phyloP scores from a whole-genome alignment of 2,888 invertebrate species.

The Chrysopilus asiliformis region DNA sequence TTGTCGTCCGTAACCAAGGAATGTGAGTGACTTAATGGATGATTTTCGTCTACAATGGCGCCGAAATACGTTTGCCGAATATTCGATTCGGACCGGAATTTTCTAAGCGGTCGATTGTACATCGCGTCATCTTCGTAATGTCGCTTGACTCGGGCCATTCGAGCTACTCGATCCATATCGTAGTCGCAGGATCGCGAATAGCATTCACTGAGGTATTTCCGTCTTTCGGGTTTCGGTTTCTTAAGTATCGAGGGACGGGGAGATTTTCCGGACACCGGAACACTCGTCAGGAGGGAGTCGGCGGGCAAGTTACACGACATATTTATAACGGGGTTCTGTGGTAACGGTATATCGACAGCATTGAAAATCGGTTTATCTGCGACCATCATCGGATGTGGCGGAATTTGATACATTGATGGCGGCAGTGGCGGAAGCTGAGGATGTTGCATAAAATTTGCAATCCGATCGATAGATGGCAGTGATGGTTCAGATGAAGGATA shows the following conservation, averaged over 20 bases:
- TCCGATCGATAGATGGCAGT: constrained; percentile 31
- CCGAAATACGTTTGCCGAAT: constrained; percentile 34
- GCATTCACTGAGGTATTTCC: constrained; percentile 29
- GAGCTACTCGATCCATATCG: constrained; percentile 21
- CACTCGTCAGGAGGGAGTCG: constrained; percentile 6
- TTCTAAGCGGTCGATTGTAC: constrained; percentile 20
- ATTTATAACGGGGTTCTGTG: neutral
- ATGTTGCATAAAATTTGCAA: constrained; percentile 20
- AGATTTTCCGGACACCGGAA: constrained; percentile 4
- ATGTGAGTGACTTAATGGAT: constrained; percentile 35
- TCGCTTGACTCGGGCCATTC: neutral
- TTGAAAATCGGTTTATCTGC: constrained; percentile 26
- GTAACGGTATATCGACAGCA: constrained; percentile 22
- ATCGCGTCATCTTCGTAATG: constrained; percentile 34
- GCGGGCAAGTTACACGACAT: constrained; percentile 16
- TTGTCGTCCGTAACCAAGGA: constrained; percentile 36
- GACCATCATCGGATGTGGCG: constrained; percentile 16
- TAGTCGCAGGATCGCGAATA: constrained; percentile 33
- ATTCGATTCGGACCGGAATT: constrained; percentile 33
- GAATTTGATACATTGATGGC: constrained; percentile 1
- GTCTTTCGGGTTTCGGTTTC: constrained; percentile 20
- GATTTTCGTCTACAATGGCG: constrained; percentile 26
- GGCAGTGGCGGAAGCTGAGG: neutral
- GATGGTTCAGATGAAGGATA: constrained; percentile 32
- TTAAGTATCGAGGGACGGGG: constrained; percentile 9